Conservation (phyloP, 2,113 vertebrate genomes). For the Heteronetta atricapilla region DNA sequence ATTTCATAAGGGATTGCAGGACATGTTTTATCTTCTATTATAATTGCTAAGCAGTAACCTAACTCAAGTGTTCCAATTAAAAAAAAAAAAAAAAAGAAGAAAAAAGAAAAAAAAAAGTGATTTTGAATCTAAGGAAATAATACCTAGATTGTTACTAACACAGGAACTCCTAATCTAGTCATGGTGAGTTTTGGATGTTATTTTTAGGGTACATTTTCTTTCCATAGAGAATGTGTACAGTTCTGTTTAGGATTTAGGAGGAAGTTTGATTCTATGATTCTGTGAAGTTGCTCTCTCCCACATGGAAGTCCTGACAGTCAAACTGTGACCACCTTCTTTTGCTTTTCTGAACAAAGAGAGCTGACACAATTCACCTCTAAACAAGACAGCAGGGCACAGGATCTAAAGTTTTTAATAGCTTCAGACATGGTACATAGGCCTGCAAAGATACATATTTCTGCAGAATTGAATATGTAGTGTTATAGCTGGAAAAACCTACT, state of each 20-base stretch:
- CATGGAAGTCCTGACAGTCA: fast-evolving
- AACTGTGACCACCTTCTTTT: not conserved
- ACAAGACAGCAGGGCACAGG: not conserved
- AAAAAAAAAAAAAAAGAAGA: no score
- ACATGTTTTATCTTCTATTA: not conserved
- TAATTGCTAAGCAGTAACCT: not conserved
- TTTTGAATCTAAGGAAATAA: not conserved
- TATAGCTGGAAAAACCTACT: not conserved
- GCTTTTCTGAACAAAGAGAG: not conserved
- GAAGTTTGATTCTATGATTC: not conserved
- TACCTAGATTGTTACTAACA: not conserved
- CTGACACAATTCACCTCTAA: not conserved
- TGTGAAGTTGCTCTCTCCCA: not conserved
- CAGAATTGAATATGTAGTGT: not conserved
- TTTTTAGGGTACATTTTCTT: not conserved
- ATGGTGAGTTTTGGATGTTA: not conserved
- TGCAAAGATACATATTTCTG: not conserved
- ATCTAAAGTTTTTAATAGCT: not conserved
- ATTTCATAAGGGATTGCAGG: not conserved
- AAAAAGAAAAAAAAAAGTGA: no score
- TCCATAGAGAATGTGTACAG: not conserved
- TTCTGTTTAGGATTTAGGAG: not conserved
- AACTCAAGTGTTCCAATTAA: not conserved
- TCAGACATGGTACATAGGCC: not conserved
- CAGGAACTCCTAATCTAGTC: not conserved